These are phyloP conservation scores for Lepus townsendii DNA, from an alignment of 2,797 vertebrate species.

Conservation along the genomic window DNA sequence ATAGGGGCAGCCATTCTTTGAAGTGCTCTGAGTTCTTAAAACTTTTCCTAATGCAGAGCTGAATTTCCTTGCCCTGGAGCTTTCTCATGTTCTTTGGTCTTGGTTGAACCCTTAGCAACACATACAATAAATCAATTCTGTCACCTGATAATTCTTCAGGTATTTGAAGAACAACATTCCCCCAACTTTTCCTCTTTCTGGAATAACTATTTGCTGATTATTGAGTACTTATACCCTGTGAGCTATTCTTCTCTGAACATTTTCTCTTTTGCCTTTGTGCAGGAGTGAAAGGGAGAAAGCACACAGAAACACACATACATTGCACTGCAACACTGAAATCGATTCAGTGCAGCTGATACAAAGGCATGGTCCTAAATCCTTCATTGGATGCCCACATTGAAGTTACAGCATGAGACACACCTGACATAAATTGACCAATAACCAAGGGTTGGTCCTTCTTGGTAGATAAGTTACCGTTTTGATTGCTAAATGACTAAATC, in stretches of 20 bases:
- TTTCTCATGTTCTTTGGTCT: conserved; percentile 15
- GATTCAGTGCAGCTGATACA: not conserved
- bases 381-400: not conserved
- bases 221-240: not conserved
- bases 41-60: not conserved
- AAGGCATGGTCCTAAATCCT: not conserved
- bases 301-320: not conserved
- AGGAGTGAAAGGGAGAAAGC: not conserved
- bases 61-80: conserved; percentile 41
- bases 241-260: not conserved
- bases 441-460: not conserved
- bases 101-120: not conserved
- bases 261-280: not conserved
- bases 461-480: not conserved
- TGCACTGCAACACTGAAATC: conserved; percentile 1
- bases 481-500: not conserved
- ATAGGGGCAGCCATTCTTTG: not conserved
- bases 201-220: not conserved
- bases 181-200: not conserved
- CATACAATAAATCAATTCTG: conserved; percentile 18
- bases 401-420: not conserved
- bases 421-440: not conserved
- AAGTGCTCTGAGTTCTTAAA: conserved; percentile 29
- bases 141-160: not conserved
- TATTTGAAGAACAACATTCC: conserved; percentile 37